These are phyloP conservation scores for Panagrolaimus sp. DNA, from an alignment of 1,140 invertebrate genomes.

Conservation along the genomic window DNA sequence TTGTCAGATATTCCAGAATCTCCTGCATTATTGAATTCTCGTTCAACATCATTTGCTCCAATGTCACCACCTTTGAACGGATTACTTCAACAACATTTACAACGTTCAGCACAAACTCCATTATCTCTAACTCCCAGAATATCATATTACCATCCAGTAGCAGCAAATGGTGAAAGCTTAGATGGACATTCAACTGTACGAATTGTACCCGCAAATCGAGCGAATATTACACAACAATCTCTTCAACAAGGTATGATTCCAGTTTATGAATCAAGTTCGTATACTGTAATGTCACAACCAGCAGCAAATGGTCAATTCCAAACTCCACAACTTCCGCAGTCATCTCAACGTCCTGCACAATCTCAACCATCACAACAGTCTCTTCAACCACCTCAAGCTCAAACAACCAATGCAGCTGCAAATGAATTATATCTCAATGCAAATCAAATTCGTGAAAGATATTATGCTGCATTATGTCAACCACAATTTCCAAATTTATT, in stretches of 20 bases:
- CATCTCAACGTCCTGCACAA: neutral
- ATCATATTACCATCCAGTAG: too few species aligned
- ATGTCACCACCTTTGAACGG: neutral
- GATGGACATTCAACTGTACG: too few species aligned
- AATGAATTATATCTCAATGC: neutral
- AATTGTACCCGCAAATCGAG: too few species aligned
- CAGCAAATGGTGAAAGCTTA: too few species aligned
- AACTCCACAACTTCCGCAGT: neutral
- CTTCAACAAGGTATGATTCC: too few species aligned
- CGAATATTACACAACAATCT: too few species aligned
- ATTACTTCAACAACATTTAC: too few species aligned
- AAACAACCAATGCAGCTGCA: neutral
- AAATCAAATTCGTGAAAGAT: conserved; percentile 15
- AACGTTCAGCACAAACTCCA: too few species aligned
- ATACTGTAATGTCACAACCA: neutral
- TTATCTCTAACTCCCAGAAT: too few species aligned
- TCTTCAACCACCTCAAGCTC: too few species aligned
- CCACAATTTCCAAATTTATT: neutral
- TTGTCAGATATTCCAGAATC: neutral
- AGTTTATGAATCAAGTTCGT: too few species aligned
- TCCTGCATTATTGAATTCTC: neutral
- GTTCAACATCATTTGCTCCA: neutral
- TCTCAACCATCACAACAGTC: neutral
- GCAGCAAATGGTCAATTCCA: neutral
- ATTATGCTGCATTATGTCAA: conserved; percentile 3